These are phyloP conservation scores for Crenuchus spilurus DNA, from an alignment of 2,797 vertebrate genomes.

Conservation along the genomic window DNA sequence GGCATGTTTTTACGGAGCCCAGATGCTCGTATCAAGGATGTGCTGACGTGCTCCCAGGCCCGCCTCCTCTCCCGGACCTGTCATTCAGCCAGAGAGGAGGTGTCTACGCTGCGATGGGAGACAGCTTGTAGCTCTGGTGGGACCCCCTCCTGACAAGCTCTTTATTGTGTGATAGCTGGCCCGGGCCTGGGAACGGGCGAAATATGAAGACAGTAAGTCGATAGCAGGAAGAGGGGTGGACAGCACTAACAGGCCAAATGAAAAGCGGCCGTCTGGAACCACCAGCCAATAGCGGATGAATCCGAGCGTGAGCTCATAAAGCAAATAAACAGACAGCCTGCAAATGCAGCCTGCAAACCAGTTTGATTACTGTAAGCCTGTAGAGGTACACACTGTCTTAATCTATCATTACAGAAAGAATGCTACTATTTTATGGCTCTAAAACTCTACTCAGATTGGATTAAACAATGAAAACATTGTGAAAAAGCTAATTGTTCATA, in stretches of 20 bases:
- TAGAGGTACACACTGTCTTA: background rate
- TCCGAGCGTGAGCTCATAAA: conserved; percentile 62
- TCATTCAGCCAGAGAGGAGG: conserved; percentile 31
- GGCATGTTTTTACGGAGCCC: no score
- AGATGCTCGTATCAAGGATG: no score
- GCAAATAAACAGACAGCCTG: conserved; percentile 57
- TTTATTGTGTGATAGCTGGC: conserved; percentile 67
- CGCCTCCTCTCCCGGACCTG: background rate
- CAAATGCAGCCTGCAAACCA: conserved; percentile 38
- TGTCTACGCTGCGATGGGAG: conserved; percentile 21
- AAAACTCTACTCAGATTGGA: no score
- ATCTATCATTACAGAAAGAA: background rate
- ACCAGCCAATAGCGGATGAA: conserved; percentile 57
- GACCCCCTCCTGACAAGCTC: conserved; percentile 64
- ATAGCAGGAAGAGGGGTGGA: conserved; percentile 65
- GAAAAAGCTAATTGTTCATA: no score
- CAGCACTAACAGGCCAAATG: conserved; percentile 61
- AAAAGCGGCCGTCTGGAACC: conserved; percentile 64
- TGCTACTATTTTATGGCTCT: no score
- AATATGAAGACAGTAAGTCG: conserved; percentile 76
- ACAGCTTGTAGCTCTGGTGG: conserved; percentile 45
- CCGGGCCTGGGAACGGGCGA: conserved; percentile 56
- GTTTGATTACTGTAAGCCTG: conserved; percentile 40
- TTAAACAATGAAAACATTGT: no score
- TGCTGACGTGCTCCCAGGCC: conserved; percentile 12